Evolutionary conservation across 2,113 vertebrate species (phyloP).

Genomic region (Tamias sibiricus): DNA sequence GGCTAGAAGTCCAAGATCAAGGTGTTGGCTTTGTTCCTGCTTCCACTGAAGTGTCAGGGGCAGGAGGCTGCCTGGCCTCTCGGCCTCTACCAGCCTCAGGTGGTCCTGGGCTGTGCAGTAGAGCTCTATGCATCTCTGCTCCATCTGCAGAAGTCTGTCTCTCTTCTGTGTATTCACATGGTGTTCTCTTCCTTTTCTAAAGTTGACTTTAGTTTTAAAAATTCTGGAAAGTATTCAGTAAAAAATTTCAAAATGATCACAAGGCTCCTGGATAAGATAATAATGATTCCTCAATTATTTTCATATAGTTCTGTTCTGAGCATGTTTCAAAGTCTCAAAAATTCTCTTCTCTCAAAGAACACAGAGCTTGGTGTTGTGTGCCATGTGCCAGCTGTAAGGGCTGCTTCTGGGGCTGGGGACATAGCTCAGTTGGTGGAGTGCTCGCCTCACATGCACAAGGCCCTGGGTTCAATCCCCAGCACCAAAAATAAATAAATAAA

Average conservation of each 20-base stretch:
- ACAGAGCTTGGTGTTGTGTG: neutral
- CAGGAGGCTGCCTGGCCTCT: too few species aligned
- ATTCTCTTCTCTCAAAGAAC: slow-evolving; percentile 4
- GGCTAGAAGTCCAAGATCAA: neutral
- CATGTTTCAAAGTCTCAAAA: neutral
- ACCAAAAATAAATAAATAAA: too few species aligned
- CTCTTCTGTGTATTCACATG: neutral
- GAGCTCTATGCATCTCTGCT: neutral
- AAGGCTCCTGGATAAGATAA: neutral
- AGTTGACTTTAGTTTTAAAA: neutral
- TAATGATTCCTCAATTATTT: slow-evolving; percentile 37
- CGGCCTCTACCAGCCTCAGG: neutral
- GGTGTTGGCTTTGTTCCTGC: neutral
- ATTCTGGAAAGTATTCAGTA: slow-evolving; percentile 28
- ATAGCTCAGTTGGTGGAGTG: too few species aligned
- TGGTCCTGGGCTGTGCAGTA: neutral
- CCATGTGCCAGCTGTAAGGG: neutral
- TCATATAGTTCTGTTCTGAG: neutral
- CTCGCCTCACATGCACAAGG: too few species aligned
- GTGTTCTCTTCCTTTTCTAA: neutral
- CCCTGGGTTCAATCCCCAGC: too few species aligned
- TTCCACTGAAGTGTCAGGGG: neutral
- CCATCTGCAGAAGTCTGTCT: neutral
- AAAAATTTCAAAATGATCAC: slow-evolving; percentile 2
- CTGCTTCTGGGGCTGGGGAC: neutral